Evolutionary conservation across 2,888 invertebrate species (phyloP).

Genomic region (Idaea biselata): DNA sequence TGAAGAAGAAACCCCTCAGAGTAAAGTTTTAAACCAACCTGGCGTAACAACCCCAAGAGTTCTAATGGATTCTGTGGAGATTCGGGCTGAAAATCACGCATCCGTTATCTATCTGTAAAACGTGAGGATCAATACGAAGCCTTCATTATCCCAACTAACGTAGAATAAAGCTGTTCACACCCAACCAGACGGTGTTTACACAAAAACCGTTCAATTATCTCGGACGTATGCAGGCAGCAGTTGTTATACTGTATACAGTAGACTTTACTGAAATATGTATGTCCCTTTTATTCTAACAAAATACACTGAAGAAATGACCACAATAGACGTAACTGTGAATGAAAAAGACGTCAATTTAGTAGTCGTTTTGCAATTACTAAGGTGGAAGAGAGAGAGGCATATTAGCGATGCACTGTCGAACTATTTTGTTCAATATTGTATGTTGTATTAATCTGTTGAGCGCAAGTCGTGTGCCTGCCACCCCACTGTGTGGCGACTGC

Average conservation of each 20-base stretch:
- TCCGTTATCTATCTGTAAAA: neutral
- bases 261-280: slow-evolving; percentile 4
- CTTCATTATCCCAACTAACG: slow-evolving; percentile 9
- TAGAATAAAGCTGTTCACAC: slow-evolving; percentile 19
- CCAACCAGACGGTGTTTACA: neutral
- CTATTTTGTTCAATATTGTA: neutral
- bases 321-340: neutral
- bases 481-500: slow-evolving; percentile 56
- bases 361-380: too few relatives aligned
- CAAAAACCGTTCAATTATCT: slow-evolving; percentile 51
- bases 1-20: too few relatives aligned
- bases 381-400: too few relatives aligned
- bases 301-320: neutral
- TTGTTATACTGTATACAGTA: slow-evolving; percentile 3
- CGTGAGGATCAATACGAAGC: slow-evolving; percentile 11
- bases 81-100: neutral
- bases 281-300: slow-evolving; percentile 1
- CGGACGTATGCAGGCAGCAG: slow-evolving; percentile 43
- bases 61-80: neutral
- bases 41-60: neutral
- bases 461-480: slow-evolving; percentile 38
- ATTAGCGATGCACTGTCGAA: neutral
- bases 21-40: too few relatives aligned
- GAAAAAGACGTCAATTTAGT: neutral
- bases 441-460: slow-evolving; percentile 15